phyloP scores from a whole-genome alignment of 2,797 vertebrate genomes.

The Aplochiton taeniatus region DNA sequence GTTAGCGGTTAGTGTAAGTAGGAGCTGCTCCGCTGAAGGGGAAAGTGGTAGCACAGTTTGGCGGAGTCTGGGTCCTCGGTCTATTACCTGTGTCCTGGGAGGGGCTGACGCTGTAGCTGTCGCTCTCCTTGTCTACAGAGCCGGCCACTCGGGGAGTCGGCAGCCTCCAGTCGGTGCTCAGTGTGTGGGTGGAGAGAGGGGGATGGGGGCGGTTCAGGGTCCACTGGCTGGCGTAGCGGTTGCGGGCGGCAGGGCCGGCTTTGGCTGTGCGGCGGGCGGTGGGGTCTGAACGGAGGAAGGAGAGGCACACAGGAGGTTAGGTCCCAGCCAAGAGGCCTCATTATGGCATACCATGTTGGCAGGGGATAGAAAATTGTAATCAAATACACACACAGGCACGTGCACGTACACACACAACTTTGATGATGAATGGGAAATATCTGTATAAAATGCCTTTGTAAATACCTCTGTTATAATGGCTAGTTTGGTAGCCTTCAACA shows the following conservation, averaged over 20 bases:
- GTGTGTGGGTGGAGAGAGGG: conserved; percentile 92
- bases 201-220: conserved; percentile 95
- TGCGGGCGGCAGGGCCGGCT: conserved; percentile 88
- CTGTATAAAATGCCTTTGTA: no score
- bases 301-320: not conserved
- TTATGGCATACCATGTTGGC: no score
- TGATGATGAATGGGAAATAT: no score
- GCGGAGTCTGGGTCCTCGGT: no score
- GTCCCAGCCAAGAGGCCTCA: not conserved
- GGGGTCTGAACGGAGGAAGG: conserved; percentile 78
- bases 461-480: no score
- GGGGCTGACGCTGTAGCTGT: conserved; percentile 98
- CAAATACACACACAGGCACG: not conserved
- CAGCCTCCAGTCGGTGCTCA: conserved; percentile 97
- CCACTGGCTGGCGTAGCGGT: conserved; percentile 97
- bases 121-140: conserved; percentile 96
- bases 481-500: no score
- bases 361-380: not conserved
- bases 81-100: conserved; percentile 94
- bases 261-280: conserved; percentile 94
- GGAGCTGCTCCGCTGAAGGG: not conserved
- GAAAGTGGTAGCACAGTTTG: not conserved
- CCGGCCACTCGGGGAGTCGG: conserved; percentile 90
- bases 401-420: no score
- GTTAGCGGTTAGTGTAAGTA: not conserved